These are phyloP conservation scores for Elachura formosa DNA, from an alignment of 2,113 vertebrate species.

Conservation along the genomic window DNA sequence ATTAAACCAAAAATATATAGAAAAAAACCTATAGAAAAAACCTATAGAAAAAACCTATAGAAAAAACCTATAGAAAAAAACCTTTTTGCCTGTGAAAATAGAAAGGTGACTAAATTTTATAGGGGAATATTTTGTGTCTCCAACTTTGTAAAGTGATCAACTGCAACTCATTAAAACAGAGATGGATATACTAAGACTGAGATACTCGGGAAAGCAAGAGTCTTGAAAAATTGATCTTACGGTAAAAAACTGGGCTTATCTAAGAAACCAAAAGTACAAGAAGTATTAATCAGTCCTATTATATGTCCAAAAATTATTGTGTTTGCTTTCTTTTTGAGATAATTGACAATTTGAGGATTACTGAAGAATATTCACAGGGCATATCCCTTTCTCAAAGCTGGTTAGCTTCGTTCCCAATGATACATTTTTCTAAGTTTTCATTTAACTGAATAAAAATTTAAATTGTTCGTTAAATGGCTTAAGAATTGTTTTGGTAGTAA, in stretches of 20 bases:
- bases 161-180: neutral
- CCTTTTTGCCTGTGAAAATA: neutral
- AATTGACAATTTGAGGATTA: neutral
- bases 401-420: neutral
- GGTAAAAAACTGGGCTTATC: fast-evolving
- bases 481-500: neutral
- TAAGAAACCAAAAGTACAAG: neutral
- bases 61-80: neutral
- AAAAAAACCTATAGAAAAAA: neutral
- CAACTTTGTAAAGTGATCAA: neutral
- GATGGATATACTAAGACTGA: neutral
- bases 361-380: neutral
- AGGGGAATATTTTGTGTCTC: neutral
- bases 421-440: neutral
- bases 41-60: neutral
- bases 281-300: neutral
- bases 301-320: fast-evolving
- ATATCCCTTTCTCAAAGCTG: neutral
- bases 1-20: fast-evolving
- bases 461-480: neutral
- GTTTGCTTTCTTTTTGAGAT: neutral
- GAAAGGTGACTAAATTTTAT: neutral
- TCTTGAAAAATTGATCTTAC: neutral
- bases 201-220: neutral
- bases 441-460: neutral